Base-by-base conservation (phyloP, 1,140 invertebrate genomes). In the Archegozetes longisetosus region DNA sequence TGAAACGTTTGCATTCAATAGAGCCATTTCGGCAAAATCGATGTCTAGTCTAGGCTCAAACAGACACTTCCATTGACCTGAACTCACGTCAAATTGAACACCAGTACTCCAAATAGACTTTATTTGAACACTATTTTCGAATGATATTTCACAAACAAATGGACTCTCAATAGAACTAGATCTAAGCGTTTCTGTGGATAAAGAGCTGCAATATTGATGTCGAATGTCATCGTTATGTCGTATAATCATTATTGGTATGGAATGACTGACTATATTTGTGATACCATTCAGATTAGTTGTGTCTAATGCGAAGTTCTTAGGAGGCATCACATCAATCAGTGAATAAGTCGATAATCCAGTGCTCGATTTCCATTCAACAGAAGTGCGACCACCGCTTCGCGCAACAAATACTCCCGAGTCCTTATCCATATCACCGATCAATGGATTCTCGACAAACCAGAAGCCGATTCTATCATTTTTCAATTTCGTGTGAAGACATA, bases 101-200 rank as follows among this genome's bases (percentile, higher is more conserved):
- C 40, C 29, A 1, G 28, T 23, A 12, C 46, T 27, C 54, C 54
- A 55, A 22, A 55, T 17, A 3, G 52, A 47, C 29, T 47, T 32
- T 3, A 13, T 3, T n/a, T 3, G 3, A 40, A 6, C 6, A n/a
- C 4, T 12, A 55, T 55, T 32, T 2, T 13, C 26, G 25, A 55
- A 55, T 23, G 22, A 9, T 40, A 55, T 22, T 24, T 55, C 54
- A 55, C 54, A 55, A 2, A 32, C 22, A 22, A 55, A 55, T 24
- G 54, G 54, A 40, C 32, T 40, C 17, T 40, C 32, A 40, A 40
- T 6, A 9, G 32, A n/a, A n/a, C n/a, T n/a, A n/a, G n/a, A n/a
- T n/a, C n/a, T n/a, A n/a, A n/a, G n/a, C n/a, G n/a, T n/a, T n/a
- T n/a, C n/a, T n/a, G n/a, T n/a, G n/a, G n/a, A n/a, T n/a, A n/a